Conservation (phyloP, 2,888 invertebrate species). For the Cephus pulcher region DNA sequence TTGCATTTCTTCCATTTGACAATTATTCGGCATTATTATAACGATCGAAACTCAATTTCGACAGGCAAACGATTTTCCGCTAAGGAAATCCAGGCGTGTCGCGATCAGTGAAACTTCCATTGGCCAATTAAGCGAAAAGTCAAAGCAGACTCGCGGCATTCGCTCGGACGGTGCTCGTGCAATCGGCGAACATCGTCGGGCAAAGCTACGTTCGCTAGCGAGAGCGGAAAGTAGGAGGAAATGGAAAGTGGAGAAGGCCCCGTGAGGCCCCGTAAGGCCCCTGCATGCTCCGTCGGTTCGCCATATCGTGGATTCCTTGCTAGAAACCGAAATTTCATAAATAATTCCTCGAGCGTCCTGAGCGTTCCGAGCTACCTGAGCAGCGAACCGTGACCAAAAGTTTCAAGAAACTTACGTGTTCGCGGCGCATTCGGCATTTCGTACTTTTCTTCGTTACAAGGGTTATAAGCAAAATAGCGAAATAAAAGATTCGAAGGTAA, state of each 20-base stretch:
- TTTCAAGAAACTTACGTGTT: slow-evolving; percentile 5
- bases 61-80: no score
- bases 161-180: neutral
- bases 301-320: slow-evolving; percentile 36
- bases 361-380: no score
- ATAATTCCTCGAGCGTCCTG: slow-evolving; percentile 39
- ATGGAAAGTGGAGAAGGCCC: slow-evolving; percentile 34
- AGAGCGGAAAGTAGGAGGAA: slow-evolving; percentile 22
- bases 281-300: no score
- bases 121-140: no score
- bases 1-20: no score
- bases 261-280: neutral
- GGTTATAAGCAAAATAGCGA: neutral
- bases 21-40: no score
- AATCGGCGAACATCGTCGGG: slow-evolving; percentile 5
- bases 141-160: neutral
- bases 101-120: no score
- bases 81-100: no score
- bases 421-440: neutral
- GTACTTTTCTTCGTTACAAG: neutral
- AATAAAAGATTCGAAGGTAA: neutral
- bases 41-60: no score
- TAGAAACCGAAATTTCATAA: slow-evolving; percentile 54
- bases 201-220: no score
- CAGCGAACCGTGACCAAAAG: slow-evolving; percentile 1